Conservation (phyloP, 2,888 invertebrate species). For the Leptinotarsa peninsularis region DNA sequence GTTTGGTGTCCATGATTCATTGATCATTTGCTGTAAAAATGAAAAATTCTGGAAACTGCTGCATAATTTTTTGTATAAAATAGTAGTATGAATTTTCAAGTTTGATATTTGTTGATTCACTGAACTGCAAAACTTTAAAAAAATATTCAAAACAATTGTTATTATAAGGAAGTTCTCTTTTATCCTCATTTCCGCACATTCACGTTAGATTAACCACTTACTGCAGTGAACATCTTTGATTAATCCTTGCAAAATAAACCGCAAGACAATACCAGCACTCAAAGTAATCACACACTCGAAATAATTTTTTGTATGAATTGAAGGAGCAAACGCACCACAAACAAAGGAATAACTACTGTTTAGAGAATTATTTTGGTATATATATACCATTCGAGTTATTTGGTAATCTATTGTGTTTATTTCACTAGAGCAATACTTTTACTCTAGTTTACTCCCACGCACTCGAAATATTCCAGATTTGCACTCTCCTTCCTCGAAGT, state of each 20-base stretch:
- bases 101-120: neutral
- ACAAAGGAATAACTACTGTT: slow-evolving; percentile 42
- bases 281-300: slow-evolving; percentile 15
- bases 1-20: too few species aligned
- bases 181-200: neutral
- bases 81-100: neutral
- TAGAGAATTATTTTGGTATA: slow-evolving; percentile 62
- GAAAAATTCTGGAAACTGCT: too few species aligned
- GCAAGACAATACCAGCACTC: slow-evolving; percentile 7
- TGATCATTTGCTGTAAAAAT: too few species aligned
- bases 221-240: neutral
- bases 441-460: slow-evolving; percentile 62
- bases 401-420: slow-evolving; percentile 65
- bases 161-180: neutral
- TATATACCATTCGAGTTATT: slow-evolving; percentile 60
- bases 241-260: slow-evolving; percentile 17
- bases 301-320: neutral
- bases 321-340: slow-evolving; percentile 44
- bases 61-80: too few species aligned
- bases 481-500: slow-evolving; percentile 40
- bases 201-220: slow-evolving; percentile 1
- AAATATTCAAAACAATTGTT: neutral
- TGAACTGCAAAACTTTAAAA: too few species aligned
- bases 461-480: slow-evolving; percentile 28
- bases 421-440: slow-evolving; percentile 63